Conservation (phyloP, 2,113 vertebrate genomes). For the Anolis sagrei region DNA sequence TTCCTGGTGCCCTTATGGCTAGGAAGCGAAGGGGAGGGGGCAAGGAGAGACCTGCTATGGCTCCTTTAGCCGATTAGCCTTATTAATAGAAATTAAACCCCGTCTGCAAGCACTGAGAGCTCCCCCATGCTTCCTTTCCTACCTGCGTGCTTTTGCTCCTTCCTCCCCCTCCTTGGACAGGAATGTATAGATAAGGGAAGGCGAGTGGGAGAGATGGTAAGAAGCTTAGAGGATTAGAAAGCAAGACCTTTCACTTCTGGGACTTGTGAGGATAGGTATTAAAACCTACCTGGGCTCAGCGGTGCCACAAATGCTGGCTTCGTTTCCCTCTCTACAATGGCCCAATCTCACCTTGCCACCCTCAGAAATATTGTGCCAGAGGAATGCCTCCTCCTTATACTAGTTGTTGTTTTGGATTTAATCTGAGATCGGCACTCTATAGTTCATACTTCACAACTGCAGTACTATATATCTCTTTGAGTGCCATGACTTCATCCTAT, state of each 20-base stretch:
- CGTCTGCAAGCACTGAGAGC: not conserved
- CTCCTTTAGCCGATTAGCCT: constrained; percentile 66
- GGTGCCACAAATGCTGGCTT: not conserved
- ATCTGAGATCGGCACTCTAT: no score
- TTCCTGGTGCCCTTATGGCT: not conserved
- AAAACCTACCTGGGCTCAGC: not conserved
- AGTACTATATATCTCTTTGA: no score
- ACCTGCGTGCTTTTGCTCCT: constrained; percentile 8
- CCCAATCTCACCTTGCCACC: not conserved
- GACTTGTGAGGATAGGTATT: not conserved
- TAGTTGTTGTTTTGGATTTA: no score
- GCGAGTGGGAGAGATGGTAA: constrained; percentile 11
- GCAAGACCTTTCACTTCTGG: constrained; percentile 15
- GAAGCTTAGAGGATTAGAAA: constrained; percentile 24
- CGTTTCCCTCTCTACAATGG: not conserved
- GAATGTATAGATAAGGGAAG: constrained; percentile 1
- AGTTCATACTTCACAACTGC: no score
- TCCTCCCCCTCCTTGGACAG: not conserved
- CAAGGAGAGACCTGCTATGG: accelerated
- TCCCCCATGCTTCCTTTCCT: not conserved
- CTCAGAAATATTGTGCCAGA: not conserved
- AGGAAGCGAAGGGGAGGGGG: not conserved
- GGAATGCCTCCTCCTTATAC: not conserved
- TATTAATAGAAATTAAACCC: constrained; percentile 72
- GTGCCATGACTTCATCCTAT: no score